Conservation (phyloP, 2,797 vertebrate genomes). For the Melanogrammus aeglefinus region DNA sequence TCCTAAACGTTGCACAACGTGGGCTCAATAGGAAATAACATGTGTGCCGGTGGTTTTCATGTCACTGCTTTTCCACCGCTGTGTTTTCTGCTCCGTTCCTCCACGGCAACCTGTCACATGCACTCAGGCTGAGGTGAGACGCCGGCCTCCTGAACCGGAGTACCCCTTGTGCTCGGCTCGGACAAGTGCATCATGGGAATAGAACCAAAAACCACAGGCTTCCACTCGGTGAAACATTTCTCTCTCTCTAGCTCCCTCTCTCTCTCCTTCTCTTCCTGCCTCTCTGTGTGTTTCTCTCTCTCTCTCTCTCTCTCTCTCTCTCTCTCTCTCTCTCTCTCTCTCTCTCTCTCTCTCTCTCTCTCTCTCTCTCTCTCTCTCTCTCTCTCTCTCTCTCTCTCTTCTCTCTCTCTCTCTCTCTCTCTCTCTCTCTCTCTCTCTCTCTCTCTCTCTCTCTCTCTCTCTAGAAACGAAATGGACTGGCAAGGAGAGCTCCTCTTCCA, state of each 20-base stretch:
- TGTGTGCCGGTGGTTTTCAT: conserved; percentile 48
- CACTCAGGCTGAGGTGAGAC: conserved; percentile 52
- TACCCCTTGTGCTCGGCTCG: conserved; percentile 60
- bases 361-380: too few species aligned
- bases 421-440: conserved; percentile 14
- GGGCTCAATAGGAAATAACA: conserved; percentile 29
- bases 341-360: too few species aligned
- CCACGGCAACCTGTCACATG: conserved; percentile 65
- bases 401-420: too few species aligned
- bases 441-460: too few species aligned
- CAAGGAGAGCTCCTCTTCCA: conserved; percentile 39
- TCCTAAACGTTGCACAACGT: conserved; percentile 27
- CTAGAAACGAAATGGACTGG: conserved; percentile 53
- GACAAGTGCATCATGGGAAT: conserved; percentile 61
- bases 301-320: too few species aligned
- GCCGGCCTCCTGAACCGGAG: conserved; percentile 62
- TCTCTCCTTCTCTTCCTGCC: too few species aligned
- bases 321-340: too few species aligned
- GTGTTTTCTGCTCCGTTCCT: conserved; percentile 46
- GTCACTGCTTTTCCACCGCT: conserved; percentile 51
- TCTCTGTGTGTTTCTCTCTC: too few species aligned
- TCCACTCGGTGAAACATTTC: conserved; percentile 71
- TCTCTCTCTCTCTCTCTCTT: too few species aligned
- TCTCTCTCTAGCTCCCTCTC: conserved; percentile 11
- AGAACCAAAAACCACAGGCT: conserved; percentile 64